These are phyloP conservation scores for Protomyctophum bolini DNA, from an alignment of 2,113 vertebrate genomes.

Conservation along the genomic window DNA sequence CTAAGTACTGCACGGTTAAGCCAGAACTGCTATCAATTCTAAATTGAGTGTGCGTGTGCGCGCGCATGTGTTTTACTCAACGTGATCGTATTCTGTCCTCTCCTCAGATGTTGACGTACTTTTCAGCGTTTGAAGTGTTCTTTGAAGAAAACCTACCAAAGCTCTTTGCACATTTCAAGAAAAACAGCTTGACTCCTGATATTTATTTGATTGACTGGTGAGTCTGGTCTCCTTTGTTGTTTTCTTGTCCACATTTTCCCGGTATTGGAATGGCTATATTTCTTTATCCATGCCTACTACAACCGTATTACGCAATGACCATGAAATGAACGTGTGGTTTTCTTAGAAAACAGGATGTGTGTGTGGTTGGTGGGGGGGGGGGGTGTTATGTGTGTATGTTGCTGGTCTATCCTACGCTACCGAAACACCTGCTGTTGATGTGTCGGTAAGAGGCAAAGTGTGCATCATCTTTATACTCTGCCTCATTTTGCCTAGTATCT, in stretches of 20 bases:
- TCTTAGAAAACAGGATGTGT: slow-evolving; percentile 30
- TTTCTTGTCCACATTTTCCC: no score
- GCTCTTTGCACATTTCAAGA: slow-evolving; percentile 98
- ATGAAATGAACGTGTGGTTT: background rate
- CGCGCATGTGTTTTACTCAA: background rate
- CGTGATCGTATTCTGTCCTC: slow-evolving; percentile 23
- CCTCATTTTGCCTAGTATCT: no score
- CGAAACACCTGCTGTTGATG: background rate
- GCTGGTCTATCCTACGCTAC: background rate
- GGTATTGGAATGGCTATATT: no score
- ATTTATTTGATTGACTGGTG: slow-evolving; percentile 99
- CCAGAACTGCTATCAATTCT: no score
- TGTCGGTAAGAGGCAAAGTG: background rate
- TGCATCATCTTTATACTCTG: no score
- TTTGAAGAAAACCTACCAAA: slow-evolving; percentile 98
- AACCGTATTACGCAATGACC: no score
- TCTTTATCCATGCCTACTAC: no score
- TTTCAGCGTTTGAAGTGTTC: slow-evolving; percentile 96
- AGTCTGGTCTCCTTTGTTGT: slow-evolving; percentile 48
- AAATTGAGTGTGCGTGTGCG: background rate
- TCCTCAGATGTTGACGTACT: slow-evolving; percentile 95
- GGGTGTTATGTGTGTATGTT: background rate
- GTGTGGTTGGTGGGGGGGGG: background rate
- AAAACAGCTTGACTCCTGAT: slow-evolving; percentile 92
- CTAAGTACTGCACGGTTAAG: no score